phyloP scores from a whole-genome alignment of 1,140 invertebrate species.

The Manduca sexta region DNA sequence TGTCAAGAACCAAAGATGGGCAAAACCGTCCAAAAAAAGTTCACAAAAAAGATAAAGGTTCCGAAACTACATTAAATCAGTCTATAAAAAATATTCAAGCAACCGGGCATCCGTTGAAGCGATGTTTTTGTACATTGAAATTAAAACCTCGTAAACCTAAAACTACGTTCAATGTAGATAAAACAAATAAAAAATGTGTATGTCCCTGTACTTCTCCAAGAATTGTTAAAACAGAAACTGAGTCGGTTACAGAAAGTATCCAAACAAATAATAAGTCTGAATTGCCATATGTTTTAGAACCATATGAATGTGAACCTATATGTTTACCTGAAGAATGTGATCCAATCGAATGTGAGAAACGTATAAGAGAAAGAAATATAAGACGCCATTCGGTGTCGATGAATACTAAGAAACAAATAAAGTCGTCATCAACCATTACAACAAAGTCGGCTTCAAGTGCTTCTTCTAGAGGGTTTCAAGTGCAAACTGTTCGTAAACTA shows the following conservation, averaged over 20 bases:
- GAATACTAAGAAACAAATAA: slow-evolving; percentile 1
- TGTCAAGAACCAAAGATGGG: neutral
- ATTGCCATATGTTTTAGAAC: neutral
- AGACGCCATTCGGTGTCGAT: neutral
- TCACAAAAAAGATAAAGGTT: neutral
- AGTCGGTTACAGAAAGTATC: neutral
- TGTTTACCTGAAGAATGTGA: slow-evolving; percentile 6
- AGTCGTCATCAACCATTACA: neutral
- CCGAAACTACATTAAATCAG: neutral
- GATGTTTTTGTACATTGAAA: slow-evolving; percentile 21
- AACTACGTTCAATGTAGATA: slow-evolving; percentile 4
- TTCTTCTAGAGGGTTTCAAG: neutral
- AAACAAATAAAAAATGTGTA: neutral
- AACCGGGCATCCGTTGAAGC: slow-evolving; percentile 8
- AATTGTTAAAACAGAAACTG: neutral
- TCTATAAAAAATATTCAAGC: neutral
- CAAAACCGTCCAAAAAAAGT: neutral
- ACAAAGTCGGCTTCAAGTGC: neutral
- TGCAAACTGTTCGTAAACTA: neutral
- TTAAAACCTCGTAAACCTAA: slow-evolving; percentile 9
- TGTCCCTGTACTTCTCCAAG: neutral
- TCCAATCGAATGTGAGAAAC: slow-evolving; percentile 5
- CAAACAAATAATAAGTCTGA: neutral
- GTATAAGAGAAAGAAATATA: slow-evolving; percentile 1
- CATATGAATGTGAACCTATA: slow-evolving; percentile 5